These are phyloP conservation scores for Argyrosomus japonicus DNA, from an alignment of 2,113 vertebrate species.

Conservation along the genomic window DNA sequence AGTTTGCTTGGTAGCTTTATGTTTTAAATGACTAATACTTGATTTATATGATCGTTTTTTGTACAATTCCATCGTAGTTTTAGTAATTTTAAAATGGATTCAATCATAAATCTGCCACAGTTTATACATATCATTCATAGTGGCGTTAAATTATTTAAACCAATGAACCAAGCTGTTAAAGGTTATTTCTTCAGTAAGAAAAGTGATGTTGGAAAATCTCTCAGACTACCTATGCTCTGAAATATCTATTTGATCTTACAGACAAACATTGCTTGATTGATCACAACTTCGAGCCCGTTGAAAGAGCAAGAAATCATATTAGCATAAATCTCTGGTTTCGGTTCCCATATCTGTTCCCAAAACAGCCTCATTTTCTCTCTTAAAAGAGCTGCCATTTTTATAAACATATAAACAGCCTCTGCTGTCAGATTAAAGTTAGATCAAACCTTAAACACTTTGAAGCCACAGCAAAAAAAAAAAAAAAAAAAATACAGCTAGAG, in stretches of 20 bases:
- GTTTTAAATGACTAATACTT: neutral
- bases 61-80: neutral
- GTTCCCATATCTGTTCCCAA: neutral
- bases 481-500: neutral
- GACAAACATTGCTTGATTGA: conserved; percentile 28
- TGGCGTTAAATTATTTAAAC: neutral
- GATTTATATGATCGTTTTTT: neutral
- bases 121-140: neutral
- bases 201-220: conserved; percentile 8
- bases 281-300: conserved; percentile 15
- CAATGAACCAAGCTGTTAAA: neutral
- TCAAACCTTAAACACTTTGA: conserved; percentile 9
- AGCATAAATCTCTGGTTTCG: conserved; percentile 20
- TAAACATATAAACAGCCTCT: conserved; percentile 37
- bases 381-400: conserved; percentile 14
- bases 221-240: neutral
- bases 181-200: neutral
- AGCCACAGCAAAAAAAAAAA: neutral
- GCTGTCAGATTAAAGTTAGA: conserved; percentile 38
- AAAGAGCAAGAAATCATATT: conserved; percentile 3
- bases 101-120: neutral
- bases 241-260: conserved; percentile 11
- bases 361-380: conserved; percentile 7
- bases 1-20: too few relatives aligned
- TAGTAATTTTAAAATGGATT: neutral